Conservation (phyloP, 1,140 invertebrate genomes). For the Acromyrmex echinatior region DNA sequence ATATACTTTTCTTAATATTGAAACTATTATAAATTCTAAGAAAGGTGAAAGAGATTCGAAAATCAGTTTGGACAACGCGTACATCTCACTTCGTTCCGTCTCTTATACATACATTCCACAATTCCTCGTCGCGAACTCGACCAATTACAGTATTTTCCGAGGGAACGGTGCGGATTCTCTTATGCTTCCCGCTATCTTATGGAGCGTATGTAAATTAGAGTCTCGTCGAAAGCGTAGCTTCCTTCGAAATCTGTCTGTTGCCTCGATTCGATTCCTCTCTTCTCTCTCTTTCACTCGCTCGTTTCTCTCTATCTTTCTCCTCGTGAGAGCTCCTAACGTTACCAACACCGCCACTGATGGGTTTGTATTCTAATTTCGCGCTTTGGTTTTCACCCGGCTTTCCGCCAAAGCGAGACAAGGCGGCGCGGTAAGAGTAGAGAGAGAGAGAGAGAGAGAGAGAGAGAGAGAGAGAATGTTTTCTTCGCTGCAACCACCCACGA, state of each 20-base stretch:
- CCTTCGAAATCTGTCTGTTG: slow-evolving; percentile 71
- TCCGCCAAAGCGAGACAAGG: slow-evolving; percentile 63
- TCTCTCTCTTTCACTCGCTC: background rate
- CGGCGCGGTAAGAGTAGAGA: slow-evolving; percentile 38
- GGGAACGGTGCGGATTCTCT: slow-evolving; percentile 80
- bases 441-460: slow-evolving; percentile 11
- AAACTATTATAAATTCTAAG: background rate
- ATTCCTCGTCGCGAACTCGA: slow-evolving; percentile 75
- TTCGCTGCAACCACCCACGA: slow-evolving; percentile 74
- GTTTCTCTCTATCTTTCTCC: slow-evolving; percentile 33
- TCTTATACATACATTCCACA: slow-evolving; percentile 69
- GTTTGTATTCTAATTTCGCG: slow-evolving; percentile 85
- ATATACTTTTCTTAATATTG: background rate
- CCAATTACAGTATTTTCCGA: slow-evolving; percentile 86
- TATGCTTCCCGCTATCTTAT: slow-evolving; percentile 77
- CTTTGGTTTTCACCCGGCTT: slow-evolving; percentile 81
- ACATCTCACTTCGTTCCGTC: slow-evolving; percentile 77
- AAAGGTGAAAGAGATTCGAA: background rate
- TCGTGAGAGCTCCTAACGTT: slow-evolving; percentile 77
- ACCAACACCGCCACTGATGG: slow-evolving; percentile 76
- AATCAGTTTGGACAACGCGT: background rate
- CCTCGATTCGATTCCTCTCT: slow-evolving; percentile 47
- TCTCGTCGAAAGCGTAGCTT: slow-evolving; percentile 78
- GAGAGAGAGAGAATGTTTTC: slow-evolving; percentile 74
- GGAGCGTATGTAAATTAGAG: slow-evolving; percentile 84